These are phyloP conservation scores for Procavia capensis DNA, from an alignment of 2,113 vertebrate genomes.

Conservation along the genomic window DNA sequence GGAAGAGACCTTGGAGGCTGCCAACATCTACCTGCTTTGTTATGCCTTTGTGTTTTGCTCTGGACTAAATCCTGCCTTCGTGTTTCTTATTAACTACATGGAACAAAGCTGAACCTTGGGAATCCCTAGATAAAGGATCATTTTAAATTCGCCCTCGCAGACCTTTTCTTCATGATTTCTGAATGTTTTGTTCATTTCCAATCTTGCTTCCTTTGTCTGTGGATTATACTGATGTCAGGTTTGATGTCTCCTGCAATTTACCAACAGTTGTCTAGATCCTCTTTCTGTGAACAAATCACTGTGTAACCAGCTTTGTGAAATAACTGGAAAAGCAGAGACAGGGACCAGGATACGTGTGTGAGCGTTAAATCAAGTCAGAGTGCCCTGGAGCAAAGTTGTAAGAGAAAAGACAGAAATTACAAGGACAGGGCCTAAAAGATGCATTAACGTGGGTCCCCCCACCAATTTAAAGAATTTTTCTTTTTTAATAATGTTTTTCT, in stretches of 20 bases:
- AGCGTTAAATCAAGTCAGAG: constrained; percentile 34
- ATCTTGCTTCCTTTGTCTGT: background rate
- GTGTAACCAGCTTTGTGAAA: constrained; percentile 70
- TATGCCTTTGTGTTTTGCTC: background rate
- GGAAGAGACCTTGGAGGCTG: fast-evolving
- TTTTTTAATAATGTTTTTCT: background rate
- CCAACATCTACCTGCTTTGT: background rate
- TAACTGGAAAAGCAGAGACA: constrained; percentile 70
- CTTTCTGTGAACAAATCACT: constrained; percentile 59
- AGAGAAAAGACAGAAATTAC: constrained; percentile 79
- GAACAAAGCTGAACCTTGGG: background rate
- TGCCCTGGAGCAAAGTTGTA: constrained; percentile 56
- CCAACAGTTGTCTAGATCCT: background rate
- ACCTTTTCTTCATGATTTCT: background rate
- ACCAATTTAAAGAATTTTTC: constrained; percentile 62
- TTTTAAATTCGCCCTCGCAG: background rate
- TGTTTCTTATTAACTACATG: background rate
- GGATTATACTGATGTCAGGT: constrained; percentile 36
- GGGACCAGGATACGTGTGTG: constrained; percentile 28
- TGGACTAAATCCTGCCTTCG: background rate
- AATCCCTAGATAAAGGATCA: constrained; percentile 37
- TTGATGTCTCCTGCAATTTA: constrained; percentile 21
- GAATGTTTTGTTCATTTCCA: background rate
- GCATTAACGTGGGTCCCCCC: constrained; percentile 12
- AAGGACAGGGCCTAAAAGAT: constrained; percentile 74